Conservation (phyloP, 2,113 vertebrate species). For the Plotosus lineatus region DNA sequence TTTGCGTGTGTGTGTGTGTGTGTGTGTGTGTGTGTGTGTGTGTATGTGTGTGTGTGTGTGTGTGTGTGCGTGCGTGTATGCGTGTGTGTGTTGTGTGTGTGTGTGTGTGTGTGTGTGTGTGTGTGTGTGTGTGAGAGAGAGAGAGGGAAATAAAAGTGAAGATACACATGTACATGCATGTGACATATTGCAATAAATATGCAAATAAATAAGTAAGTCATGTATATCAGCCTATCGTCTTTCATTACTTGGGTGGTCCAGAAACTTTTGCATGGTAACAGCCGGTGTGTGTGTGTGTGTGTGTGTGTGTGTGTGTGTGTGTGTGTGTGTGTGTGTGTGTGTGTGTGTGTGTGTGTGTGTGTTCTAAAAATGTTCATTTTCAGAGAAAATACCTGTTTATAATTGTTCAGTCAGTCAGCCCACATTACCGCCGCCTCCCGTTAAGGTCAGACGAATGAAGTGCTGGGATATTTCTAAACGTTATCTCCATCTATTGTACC, state of each 20-base stretch:
- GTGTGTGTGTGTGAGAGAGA: not conserved
- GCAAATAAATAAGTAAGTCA: not conserved
- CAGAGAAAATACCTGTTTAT: not conserved
- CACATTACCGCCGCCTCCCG: not conserved
- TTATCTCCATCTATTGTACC: too few species aligned
- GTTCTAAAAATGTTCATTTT: slow-evolving; percentile 24
- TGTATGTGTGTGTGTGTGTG: slow-evolving; percentile 45
- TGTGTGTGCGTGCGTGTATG: not conserved
- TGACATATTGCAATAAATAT: not conserved
- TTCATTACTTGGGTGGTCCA: slow-evolving; percentile 41
- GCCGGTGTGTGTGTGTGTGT: slow-evolving; percentile 42
- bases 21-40: slow-evolving; percentile 50
- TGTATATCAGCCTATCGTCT: slow-evolving; percentile 1
- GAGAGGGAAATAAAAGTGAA: too few species aligned
- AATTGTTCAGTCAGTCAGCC: not conserved
- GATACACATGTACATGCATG: not conserved
- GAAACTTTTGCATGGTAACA: slow-evolving; percentile 8
- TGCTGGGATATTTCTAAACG: not conserved
- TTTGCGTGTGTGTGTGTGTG: slow-evolving; percentile 33
- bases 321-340: not conserved
- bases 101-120: not conserved
- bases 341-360: not conserved
- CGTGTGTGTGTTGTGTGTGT: too few species aligned
- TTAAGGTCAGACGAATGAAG: not conserved
- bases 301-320: slow-evolving; percentile 20